Conservation (phyloP, 2,797 vertebrate genomes). For the Danio albolineatus region DNA sequence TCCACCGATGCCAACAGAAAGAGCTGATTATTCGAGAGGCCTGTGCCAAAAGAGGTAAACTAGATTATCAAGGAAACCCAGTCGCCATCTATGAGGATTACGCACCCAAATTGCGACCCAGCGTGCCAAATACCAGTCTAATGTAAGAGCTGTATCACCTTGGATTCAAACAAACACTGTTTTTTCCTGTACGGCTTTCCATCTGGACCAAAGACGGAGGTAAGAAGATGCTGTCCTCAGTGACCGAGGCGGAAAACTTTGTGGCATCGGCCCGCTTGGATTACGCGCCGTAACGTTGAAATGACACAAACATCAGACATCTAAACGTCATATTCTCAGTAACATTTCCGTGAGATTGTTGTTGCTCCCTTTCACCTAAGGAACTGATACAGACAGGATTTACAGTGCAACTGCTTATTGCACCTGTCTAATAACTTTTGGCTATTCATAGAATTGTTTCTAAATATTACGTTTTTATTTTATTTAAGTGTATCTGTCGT, state of each 20-base stretch:
- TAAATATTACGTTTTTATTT: too few species aligned
- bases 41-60: neutral
- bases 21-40: neutral
- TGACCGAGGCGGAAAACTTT: neutral
- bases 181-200: neutral
- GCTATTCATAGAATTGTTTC: too few species aligned
- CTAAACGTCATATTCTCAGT: too few species aligned
- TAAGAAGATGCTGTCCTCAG: neutral
- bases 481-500: too few species aligned
- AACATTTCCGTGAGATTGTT: too few species aligned
- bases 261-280: neutral
- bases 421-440: too few species aligned
- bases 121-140: neutral
- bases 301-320: too few species aligned
- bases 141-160: neutral
- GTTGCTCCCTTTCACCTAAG: too few species aligned
- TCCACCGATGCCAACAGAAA: neutral
- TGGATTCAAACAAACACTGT: neutral
- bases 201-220: neutral
- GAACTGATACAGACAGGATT: too few species aligned
- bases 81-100: neutral
- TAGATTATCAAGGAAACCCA: neutral
- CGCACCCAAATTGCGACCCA: neutral
- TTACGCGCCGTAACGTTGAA: neutral
- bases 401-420: too few species aligned